These are phyloP conservation scores for Ondatra zibethicus DNA, from an alignment of 2,113 vertebrate species.

Conservation along the genomic window DNA sequence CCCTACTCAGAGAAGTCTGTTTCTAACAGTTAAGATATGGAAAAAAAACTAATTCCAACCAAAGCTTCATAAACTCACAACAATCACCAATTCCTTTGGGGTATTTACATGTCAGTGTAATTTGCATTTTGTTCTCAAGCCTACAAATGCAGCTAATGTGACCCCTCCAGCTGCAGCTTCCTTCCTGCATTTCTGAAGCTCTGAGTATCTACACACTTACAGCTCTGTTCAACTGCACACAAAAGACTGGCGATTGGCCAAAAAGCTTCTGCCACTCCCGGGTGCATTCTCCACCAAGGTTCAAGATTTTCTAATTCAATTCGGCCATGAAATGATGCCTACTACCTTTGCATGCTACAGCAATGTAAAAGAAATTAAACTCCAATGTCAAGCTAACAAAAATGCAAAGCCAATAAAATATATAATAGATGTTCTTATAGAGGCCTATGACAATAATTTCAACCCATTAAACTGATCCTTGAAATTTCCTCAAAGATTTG, in stretches of 20 bases:
- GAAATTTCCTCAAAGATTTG: constrained; percentile 48
- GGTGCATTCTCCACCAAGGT: neutral
- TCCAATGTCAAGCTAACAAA: constrained; percentile 58
- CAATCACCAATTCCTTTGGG: constrained; percentile 16
- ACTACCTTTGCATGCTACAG: neutral
- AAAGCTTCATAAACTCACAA: neutral
- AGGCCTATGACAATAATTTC: constrained; percentile 28
- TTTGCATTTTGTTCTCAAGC: constrained; percentile 42
- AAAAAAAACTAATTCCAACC: constrained; percentile 33
- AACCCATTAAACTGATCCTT: constrained; percentile 46
- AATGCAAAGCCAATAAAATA: constrained; percentile 26
- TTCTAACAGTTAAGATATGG: constrained; percentile 9
- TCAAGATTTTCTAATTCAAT: constrained; percentile 63
- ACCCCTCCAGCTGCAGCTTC: constrained; percentile 60
- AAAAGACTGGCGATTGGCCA: constrained; percentile 66
- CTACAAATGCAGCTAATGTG: constrained; percentile 23
- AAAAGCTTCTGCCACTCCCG: neutral
- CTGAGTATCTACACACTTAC: constrained; percentile 47
- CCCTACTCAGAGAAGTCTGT: constrained; percentile 4
- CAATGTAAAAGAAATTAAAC: constrained; percentile 59
- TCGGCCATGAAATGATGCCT: neutral
- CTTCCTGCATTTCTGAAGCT: constrained; percentile 55
- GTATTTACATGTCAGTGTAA: neutral
- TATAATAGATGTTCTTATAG: constrained; percentile 10
- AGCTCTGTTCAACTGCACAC: constrained; percentile 58